phyloP scores from a whole-genome alignment of 2,113 vertebrate species.

The Etheostoma cragini region DNA sequence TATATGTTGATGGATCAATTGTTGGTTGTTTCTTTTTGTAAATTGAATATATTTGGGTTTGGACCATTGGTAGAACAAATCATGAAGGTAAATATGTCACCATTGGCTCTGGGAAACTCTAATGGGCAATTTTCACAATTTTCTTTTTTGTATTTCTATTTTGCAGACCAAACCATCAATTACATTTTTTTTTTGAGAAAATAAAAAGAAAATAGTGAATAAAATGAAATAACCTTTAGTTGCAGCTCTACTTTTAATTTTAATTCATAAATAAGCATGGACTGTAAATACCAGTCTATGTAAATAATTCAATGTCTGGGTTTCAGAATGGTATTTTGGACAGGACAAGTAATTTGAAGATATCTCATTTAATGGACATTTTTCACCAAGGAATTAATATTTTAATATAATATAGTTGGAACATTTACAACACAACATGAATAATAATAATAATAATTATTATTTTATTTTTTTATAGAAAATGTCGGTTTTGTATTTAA shows the following conservation, averaged over 20 bases:
- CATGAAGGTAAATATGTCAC: not conserved
- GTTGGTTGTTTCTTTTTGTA: not conserved
- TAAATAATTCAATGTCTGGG: too few relatives aligned
- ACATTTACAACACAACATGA: too few relatives aligned
- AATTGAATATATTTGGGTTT: not conserved
- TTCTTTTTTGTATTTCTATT: not conserved
- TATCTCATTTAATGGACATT: too few relatives aligned
- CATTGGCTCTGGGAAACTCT: not conserved
- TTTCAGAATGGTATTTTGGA: not conserved
- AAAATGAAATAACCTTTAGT: not conserved
- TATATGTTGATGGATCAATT: not conserved
- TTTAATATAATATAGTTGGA: too few relatives aligned
- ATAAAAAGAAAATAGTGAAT: not conserved
- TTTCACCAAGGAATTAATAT: too few relatives aligned
- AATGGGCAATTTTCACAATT: not conserved
- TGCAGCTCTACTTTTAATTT: too few relatives aligned
- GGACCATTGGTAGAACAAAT: not conserved
- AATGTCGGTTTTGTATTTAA: not conserved
- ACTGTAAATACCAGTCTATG: too few relatives aligned
- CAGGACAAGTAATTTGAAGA: too few relatives aligned
- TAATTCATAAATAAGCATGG: too few relatives aligned
- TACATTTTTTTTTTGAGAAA: not conserved
- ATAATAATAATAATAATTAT: not conserved
- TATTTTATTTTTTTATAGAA: too few relatives aligned
- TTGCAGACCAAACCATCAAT: not conserved